phyloP scores from a whole-genome alignment of 2,888 invertebrate species.

The Lymantria monacha region DNA sequence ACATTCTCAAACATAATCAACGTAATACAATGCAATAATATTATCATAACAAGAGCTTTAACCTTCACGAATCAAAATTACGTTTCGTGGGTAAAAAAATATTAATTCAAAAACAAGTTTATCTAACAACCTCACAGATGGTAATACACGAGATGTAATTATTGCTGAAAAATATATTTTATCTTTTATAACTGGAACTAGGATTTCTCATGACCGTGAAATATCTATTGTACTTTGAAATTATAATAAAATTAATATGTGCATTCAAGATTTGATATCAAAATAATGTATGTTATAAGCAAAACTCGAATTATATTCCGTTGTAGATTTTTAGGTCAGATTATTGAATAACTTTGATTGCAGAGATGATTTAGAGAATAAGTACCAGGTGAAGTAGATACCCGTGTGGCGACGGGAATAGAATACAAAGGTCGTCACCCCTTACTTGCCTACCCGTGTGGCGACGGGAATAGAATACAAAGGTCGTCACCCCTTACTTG shows the following conservation, averaged over 20 bases:
- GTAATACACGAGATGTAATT: conserved; percentile 26
- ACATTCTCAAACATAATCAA: background rate
- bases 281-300: too few relatives aligned
- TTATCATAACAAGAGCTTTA: background rate
- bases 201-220: conserved; percentile 56
- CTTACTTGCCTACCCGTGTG: too few relatives aligned
- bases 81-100: conserved; percentile 11
- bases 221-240: conserved; percentile 19
- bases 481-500: too few relatives aligned
- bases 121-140: conserved; percentile 19
- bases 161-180: conserved; percentile 19
- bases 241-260: background rate
- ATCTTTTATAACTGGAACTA: conserved; percentile 35
- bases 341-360: too few relatives aligned
- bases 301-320: too few relatives aligned
- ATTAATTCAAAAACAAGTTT: conserved; percentile 6
- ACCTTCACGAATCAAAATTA: background rate
- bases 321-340: too few relatives aligned
- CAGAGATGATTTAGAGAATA: too few relatives aligned
- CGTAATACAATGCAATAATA: background rate
- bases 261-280: too few relatives aligned
- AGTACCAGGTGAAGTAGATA: too few relatives aligned
- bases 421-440: too few relatives aligned
- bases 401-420: too few relatives aligned
- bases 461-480: too few relatives aligned